Base-by-base conservation (phyloP, 2,797 vertebrate species). In the Enteromius trimaculatus region DNA sequence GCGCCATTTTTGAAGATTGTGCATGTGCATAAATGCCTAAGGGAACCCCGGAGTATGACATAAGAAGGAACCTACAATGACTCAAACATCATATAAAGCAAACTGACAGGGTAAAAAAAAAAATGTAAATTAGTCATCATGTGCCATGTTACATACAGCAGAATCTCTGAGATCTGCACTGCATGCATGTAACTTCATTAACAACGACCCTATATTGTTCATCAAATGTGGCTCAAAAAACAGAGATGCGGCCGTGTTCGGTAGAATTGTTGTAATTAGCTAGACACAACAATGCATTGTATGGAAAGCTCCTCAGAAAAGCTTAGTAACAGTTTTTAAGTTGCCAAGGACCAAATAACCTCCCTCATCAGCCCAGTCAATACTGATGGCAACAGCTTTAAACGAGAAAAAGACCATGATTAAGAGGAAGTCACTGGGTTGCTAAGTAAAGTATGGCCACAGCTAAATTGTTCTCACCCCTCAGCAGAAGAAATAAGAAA, bases 391-490 rank as follows among this genome's bases (percentile, higher is more conserved):
- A 53, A 66, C 23, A n/a, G 42, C 68, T 85, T 55, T 17, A 26
- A 60, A 65, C 21, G 29, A 49, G 13, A 69, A 60, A 55, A 14
- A 44, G 74, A 60, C 37, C 11, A 17, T 71, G 72, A 79, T 62
- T 77, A 53, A 34, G 55, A 58, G 29, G 19, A 64, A 77, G 55
- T 60, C 29, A 68, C 55, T 39, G 60, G 23, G 29, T 7, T 68
- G 60, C 23, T 79, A 55, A 62, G 44, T 64, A 64, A 47, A 21
- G 62, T 44, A 75, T 66, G 23, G 29, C 10, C 69, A 60, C 9
- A 29, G 77, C 49, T 82, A 68, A 72, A 74, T 58, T 79, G 75
- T 53, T 60, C 14, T 72, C 68, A 66, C 34, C 51, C 9, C 26
- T 58, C 37, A 81, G 68, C 14, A 29, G 44, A 53, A 42, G 55